Conservation (phyloP, 2,113 vertebrate genomes). For the Sylvietta virens region DNA sequence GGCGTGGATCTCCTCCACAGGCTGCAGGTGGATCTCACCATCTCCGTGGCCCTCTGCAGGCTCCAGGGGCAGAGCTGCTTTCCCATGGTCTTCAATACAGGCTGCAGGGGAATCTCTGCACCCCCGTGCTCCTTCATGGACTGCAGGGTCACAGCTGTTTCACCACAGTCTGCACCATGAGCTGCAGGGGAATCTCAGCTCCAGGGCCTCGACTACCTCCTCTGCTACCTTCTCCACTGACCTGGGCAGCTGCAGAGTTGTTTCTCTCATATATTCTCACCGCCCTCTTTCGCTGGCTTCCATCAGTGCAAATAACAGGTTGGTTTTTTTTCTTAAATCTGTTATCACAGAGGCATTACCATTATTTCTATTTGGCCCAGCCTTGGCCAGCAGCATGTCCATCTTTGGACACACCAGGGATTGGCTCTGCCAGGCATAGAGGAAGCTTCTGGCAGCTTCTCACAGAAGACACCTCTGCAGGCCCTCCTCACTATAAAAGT, state of each 20-base stretch:
- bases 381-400: fast-evolving
- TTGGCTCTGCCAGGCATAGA: not conserved
- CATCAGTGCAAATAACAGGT: fast-evolving
- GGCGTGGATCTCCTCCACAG: fast-evolving
- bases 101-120: not conserved
- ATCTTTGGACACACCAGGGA: not conserved
- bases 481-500: fast-evolving
- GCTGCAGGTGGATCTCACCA: not conserved
- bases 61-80: not conserved
- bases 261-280: not conserved
- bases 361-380: not conserved
- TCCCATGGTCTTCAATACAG: no score
- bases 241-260: not conserved
- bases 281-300: not conserved
- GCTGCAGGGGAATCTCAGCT: not conserved
- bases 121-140: fast-evolving
- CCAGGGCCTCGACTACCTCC: not conserved
- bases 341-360: not conserved
- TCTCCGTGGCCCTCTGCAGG: no score
- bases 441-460: not conserved
- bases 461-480: not conserved
- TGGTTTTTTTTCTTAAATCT: not conserved
- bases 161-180: no score
- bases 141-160: not conserved
- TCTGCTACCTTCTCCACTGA: not conserved